phyloP scores from a whole-genome alignment of 2,113 vertebrate genomes.

The Kryptolebias marmoratus region DNA sequence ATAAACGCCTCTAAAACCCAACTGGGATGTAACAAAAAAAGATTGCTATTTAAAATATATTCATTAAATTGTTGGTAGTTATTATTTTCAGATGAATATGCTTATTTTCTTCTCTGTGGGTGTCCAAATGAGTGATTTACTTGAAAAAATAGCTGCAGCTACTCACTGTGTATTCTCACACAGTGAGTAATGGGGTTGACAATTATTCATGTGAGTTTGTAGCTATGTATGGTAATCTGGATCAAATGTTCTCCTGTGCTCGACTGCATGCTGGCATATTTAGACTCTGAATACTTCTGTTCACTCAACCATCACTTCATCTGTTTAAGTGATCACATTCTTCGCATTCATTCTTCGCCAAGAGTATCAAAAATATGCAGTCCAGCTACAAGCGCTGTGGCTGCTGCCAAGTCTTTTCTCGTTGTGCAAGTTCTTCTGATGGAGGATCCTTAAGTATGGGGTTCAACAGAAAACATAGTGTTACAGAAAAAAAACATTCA shows the following conservation, averaged over 20 bases:
- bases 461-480: constrained; percentile 21
- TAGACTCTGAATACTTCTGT: constrained; percentile 49
- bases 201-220: background rate
- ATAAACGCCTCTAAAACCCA: background rate
- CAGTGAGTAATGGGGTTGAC: constrained; percentile 4
- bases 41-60: background rate
- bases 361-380: constrained; percentile 24
- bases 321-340: constrained; percentile 45
- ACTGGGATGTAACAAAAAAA: background rate
- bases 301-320: constrained; percentile 46
- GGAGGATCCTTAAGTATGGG: constrained; percentile 25
- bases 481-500: background rate
- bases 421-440: constrained; percentile 15
- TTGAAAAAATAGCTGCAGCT: background rate
- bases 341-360: constrained; percentile 28
- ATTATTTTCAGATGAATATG: background rate
- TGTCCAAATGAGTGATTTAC: background rate
- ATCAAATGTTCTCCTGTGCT: constrained; percentile 40
- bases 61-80: background rate
- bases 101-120: background rate
- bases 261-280: constrained; percentile 34
- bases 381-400: constrained; percentile 28
- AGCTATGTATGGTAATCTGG: background rate
- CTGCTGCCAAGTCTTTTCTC: constrained; percentile 33
- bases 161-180: background rate